A percentile compares a stretch with the other conserved stretches of the same genome.
Evolutionary conservation across 2,113 vertebrate genomes (phyloP).

Genomic region (Bettongia penicillata): DNA sequence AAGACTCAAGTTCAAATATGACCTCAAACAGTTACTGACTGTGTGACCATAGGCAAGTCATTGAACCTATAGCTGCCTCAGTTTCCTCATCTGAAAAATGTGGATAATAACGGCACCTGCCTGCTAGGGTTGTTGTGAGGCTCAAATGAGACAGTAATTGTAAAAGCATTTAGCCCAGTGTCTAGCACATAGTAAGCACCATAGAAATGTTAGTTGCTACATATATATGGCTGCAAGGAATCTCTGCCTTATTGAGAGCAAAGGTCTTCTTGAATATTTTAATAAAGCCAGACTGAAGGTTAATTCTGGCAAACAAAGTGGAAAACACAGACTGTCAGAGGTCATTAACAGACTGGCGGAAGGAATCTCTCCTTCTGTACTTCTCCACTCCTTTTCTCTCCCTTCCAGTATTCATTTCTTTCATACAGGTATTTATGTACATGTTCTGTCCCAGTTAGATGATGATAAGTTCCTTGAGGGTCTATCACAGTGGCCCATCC

Average conservation of each 20-base stretch:
- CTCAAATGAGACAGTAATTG: neutral
- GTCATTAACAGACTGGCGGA: too few species aligned
- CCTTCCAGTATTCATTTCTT: neutral
- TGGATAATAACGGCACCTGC: neutral
- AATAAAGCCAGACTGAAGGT: slow-evolving; percentile 8
- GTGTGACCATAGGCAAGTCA: too few species aligned
- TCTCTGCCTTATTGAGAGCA: neutral
- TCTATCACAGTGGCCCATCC: neutral
- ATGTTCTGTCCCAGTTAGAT: neutral
- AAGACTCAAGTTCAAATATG: too few species aligned
- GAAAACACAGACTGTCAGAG: neutral
- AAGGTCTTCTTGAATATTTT: neutral
- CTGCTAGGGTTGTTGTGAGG: neutral
- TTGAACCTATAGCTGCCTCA: neutral
- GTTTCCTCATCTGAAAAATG: neutral
- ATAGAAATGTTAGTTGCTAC: neutral
- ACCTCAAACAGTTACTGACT: neutral
- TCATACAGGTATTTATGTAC: neutral
- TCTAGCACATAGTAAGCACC: neutral
- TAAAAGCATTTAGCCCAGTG: neutral
- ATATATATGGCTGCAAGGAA: neutral
- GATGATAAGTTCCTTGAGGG: neutral
- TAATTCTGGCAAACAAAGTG: slow-evolving; percentile 55
- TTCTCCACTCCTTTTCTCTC: neutral
- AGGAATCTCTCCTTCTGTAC: neutral